A percentile compares a stretch with the other conserved stretches of the same genome.
Conservation (phyloP, 2,113 vertebrate genomes). For the Centropus unirufus region DNA sequence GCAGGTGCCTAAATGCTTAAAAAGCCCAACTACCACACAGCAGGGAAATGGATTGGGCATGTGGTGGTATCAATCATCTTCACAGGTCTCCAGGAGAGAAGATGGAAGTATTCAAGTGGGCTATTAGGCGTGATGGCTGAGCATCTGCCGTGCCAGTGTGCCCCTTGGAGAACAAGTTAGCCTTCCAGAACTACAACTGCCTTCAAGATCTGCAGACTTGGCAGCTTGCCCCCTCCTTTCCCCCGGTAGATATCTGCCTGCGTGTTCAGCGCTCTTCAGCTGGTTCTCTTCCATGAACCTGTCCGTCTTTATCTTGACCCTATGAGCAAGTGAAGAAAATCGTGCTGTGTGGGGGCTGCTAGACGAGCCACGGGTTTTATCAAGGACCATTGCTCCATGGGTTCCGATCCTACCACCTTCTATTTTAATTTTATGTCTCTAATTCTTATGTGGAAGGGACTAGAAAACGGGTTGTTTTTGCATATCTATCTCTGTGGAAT, state of each 20-base stretch:
- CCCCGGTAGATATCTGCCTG: background rate
- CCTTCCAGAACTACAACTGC: rapidly evolving
- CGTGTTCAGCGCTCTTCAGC: background rate
- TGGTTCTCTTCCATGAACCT: background rate
- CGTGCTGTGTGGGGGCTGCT: rapidly evolving
- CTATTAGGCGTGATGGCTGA: background rate
- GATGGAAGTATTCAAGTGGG: background rate
- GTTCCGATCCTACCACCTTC: background rate
- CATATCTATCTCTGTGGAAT: background rate
- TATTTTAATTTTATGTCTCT: background rate
- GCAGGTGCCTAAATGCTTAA: background rate
- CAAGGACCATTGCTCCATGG: background rate
- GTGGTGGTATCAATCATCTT: background rate
- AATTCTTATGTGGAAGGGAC: background rate
- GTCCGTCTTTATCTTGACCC: background rate
- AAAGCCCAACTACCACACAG: background rate
- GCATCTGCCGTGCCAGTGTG: background rate
- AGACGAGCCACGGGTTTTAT: background rate
- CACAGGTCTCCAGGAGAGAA: background rate
- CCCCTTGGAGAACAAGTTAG: background rate
- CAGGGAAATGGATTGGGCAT: background rate
- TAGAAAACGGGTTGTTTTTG: too few species aligned
- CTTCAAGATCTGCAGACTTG: background rate
- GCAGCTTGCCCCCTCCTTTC: background rate
- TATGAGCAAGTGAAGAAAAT: rapidly evolving